Percentiles rank a stretch among this genome's conserved stretches.
Evolutionary conservation across 2,113 vertebrate genomes (phyloP).

Genomic region (Notothenia coriiceps): DNA sequence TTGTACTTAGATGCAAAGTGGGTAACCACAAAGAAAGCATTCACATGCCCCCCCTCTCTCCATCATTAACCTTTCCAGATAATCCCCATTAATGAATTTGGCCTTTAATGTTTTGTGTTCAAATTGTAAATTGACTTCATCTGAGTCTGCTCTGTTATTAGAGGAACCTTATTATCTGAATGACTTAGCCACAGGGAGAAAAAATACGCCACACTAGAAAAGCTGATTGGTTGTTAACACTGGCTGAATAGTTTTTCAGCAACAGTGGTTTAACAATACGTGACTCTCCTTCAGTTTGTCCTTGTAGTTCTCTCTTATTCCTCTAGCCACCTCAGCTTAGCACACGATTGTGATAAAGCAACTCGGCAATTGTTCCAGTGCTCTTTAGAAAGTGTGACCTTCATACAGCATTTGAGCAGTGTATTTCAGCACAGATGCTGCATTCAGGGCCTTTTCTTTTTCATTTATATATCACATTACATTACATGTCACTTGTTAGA

Average conservation of each 20-base stretch:
- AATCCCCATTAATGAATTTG: constrained; percentile 67
- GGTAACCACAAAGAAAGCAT: constrained; percentile 35
- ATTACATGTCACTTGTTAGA: too few species aligned
- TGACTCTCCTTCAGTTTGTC: constrained; percentile 35
- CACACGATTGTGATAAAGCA: neutral
- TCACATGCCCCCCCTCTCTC: constrained; percentile 14
- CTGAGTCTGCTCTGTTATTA: constrained; percentile 38
- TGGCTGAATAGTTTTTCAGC: constrained; percentile 41
- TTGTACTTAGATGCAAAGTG: constrained; percentile 3
- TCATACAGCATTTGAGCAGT: neutral
- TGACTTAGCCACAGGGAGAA: constrained; percentile 40
- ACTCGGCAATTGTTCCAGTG: constrained; percentile 16
- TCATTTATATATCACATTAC: neutral
- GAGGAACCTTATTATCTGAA: constrained; percentile 59
- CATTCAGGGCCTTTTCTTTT: neutral
- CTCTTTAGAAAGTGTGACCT: constrained; percentile 31
- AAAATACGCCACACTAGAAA: neutral
- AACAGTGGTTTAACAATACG: constrained; percentile 30
- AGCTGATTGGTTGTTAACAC: constrained; percentile 47
- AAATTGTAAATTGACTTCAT: constrained; percentile 63
- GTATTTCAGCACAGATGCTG: neutral
- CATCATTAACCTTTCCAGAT: constrained; percentile 63
- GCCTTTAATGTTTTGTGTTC: constrained; percentile 63
- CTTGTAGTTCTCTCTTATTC: constrained; percentile 43
- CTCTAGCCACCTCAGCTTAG: constrained; percentile 18